These are phyloP conservation scores for Brachionus rubens DNA, from an alignment of 1,140 invertebrate genomes.

Conservation along the genomic window DNA sequence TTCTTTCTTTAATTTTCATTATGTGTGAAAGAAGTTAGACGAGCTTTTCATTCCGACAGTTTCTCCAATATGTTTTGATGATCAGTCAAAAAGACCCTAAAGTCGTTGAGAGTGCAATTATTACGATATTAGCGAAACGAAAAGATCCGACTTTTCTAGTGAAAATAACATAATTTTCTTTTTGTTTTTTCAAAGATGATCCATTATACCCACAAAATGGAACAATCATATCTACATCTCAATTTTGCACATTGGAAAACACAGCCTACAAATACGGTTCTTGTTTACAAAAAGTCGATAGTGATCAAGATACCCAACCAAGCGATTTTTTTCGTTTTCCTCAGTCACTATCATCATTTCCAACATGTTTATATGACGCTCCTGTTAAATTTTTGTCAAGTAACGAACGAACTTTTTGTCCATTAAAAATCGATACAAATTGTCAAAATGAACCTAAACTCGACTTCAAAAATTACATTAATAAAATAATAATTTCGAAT, in stretches of 20 bases:
- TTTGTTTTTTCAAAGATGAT: no score
- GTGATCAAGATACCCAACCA: neutral
- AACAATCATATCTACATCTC: neutral
- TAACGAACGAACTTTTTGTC: conserved; percentile 16
- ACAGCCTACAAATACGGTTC: neutral
- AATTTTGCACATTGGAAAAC: neutral
- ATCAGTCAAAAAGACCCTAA: no score
- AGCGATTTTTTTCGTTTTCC: conserved; percentile 29
- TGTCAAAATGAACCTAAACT: neutral
- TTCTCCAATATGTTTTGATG: no score
- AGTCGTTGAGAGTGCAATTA: no score
- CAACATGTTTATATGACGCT: neutral
- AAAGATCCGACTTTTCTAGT: no score
- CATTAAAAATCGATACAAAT: neutral
- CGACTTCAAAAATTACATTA: neutral
- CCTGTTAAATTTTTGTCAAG: neutral
- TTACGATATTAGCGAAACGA: no score
- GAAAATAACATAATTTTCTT: no score
- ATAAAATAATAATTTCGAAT: neutral
- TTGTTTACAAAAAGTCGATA: neutral
- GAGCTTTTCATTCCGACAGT: no score
- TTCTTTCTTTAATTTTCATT: no score
- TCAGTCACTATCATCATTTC: neutral
- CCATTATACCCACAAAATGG: neutral
- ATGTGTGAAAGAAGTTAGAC: no score